Percentiles rank a stretch among this genome's conserved stretches.
These are phyloP conservation scores for Clarias platycephalus DNA, from an alignment of 2,797 vertebrate genomes.

Conservation along the genomic window DNA sequence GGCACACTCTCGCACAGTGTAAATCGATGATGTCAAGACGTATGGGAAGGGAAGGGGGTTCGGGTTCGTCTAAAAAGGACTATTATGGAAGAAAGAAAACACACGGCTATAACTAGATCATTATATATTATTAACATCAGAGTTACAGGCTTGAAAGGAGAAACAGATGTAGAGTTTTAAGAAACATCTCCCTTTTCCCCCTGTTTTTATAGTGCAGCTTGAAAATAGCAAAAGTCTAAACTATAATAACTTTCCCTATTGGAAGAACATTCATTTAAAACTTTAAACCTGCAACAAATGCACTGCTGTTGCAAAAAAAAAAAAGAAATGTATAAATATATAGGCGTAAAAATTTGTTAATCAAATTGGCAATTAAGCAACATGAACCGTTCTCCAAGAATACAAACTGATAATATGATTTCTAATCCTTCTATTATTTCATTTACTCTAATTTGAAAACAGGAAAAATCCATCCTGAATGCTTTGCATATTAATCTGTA, in stretches of 20 bases:
- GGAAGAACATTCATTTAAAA: constrained; percentile 50
- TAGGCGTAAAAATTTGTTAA: constrained; percentile 42
- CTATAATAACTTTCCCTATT: constrained; percentile 41
- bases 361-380: constrained; percentile 33
- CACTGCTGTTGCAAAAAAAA: background rate
- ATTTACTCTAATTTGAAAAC: constrained; percentile 22
- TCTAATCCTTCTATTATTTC: constrained; percentile 35
- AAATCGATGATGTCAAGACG: constrained; percentile 67
- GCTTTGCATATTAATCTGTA: background rate
- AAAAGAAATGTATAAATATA: constrained; percentile 59
- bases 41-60: constrained; percentile 41
- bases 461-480: constrained; percentile 8
- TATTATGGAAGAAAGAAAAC: constrained; percentile 40
- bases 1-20: constrained; percentile 98
- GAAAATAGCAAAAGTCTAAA: background rate
- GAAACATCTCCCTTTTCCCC: constrained; percentile 30
- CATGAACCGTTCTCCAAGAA: constrained; percentile 32
- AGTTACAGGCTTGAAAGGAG: constrained; percentile 6
- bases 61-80: constrained; percentile 45
- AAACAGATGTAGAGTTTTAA: constrained; percentile 46
- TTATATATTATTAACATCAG: constrained; percentile 55
- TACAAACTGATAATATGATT: constrained; percentile 17
- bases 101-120: constrained; percentile 47
- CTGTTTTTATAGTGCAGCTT: constrained; percentile 40
- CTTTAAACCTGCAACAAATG: constrained; percentile 38